Conservation (phyloP, 2,888 invertebrate genomes). For the Drosophila rellima region DNA sequence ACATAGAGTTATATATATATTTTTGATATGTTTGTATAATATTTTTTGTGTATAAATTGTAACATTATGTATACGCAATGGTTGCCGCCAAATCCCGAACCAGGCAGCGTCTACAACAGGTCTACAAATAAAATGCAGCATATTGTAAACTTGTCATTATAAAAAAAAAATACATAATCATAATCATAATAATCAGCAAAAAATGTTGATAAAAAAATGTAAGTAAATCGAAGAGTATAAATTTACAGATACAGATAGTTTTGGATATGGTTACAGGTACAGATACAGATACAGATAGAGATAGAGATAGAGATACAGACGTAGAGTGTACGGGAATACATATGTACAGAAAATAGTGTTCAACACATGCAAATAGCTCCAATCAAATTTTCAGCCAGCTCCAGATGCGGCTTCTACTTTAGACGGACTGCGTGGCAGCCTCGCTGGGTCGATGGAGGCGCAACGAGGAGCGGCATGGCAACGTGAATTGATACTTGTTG, state of each 20-base stretch:
- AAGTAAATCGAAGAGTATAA: slow-evolving; percentile 23
- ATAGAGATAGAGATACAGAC: slow-evolving; percentile 20
- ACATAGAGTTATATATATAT: slow-evolving; percentile 20
- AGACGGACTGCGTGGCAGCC: slow-evolving; percentile 74
- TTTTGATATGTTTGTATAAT: slow-evolving; percentile 41
- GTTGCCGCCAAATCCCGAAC: slow-evolving; percentile 37
- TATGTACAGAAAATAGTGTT: slow-evolving; percentile 55
- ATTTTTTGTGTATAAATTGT: slow-evolving; percentile 39
- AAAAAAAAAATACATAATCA: slow-evolving; percentile 32
- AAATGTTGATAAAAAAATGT: slow-evolving; percentile 42
- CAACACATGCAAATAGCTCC: slow-evolving; percentile 39
- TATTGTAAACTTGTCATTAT: slow-evolving; percentile 32
- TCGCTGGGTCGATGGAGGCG: slow-evolving; percentile 73
- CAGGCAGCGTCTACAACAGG: slow-evolving; percentile 35
- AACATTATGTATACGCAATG: slow-evolving; percentile 43
- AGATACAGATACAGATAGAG: slow-evolving; percentile 25
- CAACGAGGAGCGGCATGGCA: slow-evolving; percentile 86
- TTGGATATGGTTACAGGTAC: slow-evolving; percentile 24
- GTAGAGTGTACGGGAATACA: slow-evolving; percentile 29
- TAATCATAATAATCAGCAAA: slow-evolving; percentile 46
- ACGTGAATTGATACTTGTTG: slow-evolving; percentile 85
- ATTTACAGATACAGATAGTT: slow-evolving; percentile 24
- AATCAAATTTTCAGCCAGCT: slow-evolving; percentile 22
- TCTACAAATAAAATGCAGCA: slow-evolving; percentile 46
- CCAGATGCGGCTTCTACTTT: slow-evolving; percentile 1